Conservation (phyloP, 2,888 invertebrate genomes). For the Linyphia triangularis region DNA sequence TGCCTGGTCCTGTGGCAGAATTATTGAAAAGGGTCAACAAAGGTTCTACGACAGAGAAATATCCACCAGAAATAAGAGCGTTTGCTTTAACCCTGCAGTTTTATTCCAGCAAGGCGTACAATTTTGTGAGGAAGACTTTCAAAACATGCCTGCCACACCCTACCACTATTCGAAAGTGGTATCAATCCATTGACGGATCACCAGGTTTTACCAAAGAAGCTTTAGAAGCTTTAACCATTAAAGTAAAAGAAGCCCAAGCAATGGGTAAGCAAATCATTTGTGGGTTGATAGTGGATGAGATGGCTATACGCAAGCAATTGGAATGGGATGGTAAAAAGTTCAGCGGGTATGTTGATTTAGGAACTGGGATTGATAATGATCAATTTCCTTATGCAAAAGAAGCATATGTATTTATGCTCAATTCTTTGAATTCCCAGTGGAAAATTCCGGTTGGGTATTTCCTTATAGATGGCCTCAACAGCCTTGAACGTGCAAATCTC, state of each 20-base stretch:
- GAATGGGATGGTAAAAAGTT: background rate
- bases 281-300: background rate
- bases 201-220: background rate
- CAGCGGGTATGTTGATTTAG: background rate
- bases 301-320: background rate
- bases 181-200: background rate
- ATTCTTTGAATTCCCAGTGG: background rate
- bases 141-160: slow-evolving; percentile 10
- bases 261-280: background rate
- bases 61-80: no score
- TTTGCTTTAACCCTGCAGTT: no score
- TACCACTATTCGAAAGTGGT: background rate
- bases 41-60: no score
- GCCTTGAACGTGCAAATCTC: background rate
- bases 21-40: no score
- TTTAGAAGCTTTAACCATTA: background rate
- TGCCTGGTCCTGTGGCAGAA: no score
- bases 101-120: no score
- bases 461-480: background rate
- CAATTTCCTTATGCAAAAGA: background rate
- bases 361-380: background rate
- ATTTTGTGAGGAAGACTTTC: background rate
- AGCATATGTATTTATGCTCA: background rate
- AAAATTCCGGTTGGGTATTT: background rate
- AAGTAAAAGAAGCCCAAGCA: background rate